These are phyloP conservation scores for Selene dorsalis DNA, from an alignment of 2,797 vertebrate genomes.

Conservation along the genomic window DNA sequence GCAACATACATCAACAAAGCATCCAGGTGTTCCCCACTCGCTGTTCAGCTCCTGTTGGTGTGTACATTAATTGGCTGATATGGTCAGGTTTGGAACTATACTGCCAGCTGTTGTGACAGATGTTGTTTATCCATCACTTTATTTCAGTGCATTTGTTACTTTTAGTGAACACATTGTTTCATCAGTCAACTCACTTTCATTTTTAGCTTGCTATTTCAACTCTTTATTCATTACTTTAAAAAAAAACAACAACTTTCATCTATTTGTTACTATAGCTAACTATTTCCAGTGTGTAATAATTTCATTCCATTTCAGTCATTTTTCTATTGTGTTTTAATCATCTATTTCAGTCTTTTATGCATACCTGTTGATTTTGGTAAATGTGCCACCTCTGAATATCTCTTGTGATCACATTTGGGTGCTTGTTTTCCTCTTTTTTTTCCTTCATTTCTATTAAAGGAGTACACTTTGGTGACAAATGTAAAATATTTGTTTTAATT, in stretches of 20 bases:
- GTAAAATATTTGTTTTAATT: conserved; percentile 5
- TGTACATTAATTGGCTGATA: not conserved
- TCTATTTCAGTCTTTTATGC: not conserved
- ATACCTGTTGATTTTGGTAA: not conserved
- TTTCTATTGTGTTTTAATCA: not conserved
- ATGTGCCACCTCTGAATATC: not conserved
- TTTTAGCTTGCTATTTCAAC: not conserved
- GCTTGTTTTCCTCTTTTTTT: not conserved
- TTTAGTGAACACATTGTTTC: not conserved
- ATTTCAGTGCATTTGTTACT: not conserved
- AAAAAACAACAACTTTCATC: too few relatives aligned
- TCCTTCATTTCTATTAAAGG: not conserved
- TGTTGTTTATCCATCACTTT: not conserved
- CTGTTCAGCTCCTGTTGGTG: conserved; percentile 26
- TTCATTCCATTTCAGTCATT: not conserved
- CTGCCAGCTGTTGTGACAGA: not conserved
- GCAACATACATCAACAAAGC: conserved; percentile 62
- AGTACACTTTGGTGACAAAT: not conserved
- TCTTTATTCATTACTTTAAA: too few relatives aligned
- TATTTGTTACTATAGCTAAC: too few relatives aligned
- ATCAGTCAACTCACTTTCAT: not conserved
- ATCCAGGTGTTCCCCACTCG: conserved; percentile 75
- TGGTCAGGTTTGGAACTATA: not conserved
- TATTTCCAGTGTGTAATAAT: too few relatives aligned
- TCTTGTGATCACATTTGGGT: not conserved